Conservation (phyloP, 2,113 vertebrate species). For the Panthera tigris region DNA sequence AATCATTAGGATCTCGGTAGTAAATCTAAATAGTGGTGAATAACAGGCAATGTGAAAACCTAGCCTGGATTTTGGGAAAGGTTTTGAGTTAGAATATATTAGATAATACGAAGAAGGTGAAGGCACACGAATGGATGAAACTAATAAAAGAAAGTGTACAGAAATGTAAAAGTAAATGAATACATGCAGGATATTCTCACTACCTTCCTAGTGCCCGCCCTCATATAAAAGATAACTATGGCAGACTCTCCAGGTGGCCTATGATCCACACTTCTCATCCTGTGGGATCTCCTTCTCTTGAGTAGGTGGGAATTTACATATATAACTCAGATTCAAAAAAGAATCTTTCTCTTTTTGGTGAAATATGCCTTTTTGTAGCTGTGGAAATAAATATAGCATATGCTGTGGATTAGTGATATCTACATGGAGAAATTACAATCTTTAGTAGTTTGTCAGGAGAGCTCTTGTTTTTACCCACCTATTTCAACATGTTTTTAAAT, state of each 20-base stretch:
- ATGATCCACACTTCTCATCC: accelerated
- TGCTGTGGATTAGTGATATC: neutral
- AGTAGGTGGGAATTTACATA: neutral
- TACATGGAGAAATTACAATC: neutral
- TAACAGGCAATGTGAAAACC: neutral
- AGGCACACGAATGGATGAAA: neutral
- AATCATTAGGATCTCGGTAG: neutral
- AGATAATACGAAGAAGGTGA: neutral
- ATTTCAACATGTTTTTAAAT: neutral
- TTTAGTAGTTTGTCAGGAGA: neutral
- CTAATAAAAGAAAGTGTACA: neutral
- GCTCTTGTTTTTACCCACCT: neutral
- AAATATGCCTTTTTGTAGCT: neutral
- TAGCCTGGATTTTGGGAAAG: neutral
- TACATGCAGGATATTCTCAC: accelerated
- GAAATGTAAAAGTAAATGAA: neutral
- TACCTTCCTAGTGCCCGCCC: neutral
- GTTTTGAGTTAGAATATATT: neutral
- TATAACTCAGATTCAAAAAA: neutral
- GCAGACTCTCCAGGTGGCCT: accelerated
- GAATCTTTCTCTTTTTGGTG: neutral
- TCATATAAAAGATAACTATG: accelerated
- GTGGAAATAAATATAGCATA: neutral
- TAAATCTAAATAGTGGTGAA: neutral
- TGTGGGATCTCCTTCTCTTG: neutral